phyloP scores from a whole-genome alignment of 2,113 vertebrate genomes.

The Progne subis region DNA sequence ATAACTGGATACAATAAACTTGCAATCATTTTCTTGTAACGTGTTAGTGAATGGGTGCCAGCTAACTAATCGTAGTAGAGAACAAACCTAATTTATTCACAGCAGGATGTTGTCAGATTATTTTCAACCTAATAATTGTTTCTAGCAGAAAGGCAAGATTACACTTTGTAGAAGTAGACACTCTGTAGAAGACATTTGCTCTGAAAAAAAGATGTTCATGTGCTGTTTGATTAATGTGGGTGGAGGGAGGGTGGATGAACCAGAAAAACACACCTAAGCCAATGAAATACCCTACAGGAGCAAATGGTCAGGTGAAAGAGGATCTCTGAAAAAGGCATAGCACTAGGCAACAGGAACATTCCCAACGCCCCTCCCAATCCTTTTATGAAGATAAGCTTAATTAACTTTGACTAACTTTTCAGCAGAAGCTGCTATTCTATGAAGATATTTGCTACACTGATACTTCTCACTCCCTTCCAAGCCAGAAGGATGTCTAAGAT shows the following conservation, averaged over 20 bases:
- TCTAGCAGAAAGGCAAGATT: background rate
- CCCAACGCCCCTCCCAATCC: fast-evolving
- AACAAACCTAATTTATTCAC: slow-evolving; percentile 22
- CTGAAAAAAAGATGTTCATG: background rate
- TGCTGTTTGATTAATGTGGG: background rate
- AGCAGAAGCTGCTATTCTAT: background rate
- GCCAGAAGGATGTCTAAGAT: background rate
- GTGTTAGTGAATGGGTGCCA: background rate
- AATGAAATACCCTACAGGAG: background rate
- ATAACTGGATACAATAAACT: background rate
- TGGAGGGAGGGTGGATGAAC: fast-evolving
- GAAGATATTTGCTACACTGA: background rate
- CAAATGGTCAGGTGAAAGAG: background rate
- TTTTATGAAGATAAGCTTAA: background rate
- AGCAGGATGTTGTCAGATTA: slow-evolving; percentile 36
- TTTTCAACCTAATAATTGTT: slow-evolving; percentile 26
- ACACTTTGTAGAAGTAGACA: background rate
- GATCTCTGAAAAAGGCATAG: background rate
- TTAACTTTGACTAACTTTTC: background rate
- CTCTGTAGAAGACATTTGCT: background rate
- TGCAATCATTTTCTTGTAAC: background rate
- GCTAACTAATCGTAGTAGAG: background rate
- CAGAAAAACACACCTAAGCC: background rate
- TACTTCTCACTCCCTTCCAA: background rate
- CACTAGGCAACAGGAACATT: background rate